Conservation (phyloP, 2,113 vertebrate genomes). For the Microcebus lehilahytsara region DNA sequence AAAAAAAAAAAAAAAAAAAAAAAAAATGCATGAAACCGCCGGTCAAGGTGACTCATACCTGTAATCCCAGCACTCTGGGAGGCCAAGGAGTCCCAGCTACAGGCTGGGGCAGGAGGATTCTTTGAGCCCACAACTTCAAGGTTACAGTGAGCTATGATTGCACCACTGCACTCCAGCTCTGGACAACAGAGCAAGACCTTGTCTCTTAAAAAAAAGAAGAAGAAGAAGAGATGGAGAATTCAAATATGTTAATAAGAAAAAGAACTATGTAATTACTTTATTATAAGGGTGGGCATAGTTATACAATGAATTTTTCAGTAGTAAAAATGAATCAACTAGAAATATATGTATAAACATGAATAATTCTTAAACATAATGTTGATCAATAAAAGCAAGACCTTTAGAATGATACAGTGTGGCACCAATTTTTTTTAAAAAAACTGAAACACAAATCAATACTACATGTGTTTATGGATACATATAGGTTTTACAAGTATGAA, state of each 20-base stretch:
- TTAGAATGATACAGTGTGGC: not conserved
- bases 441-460: not conserved
- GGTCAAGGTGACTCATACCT: too few species aligned
- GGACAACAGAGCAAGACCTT: not conserved
- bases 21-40: too few species aligned
- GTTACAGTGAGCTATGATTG: too few species aligned
- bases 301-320: not conserved
- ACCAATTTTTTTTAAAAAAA: not conserved
- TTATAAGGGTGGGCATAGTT: not conserved
- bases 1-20: too few species aligned
- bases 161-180: too few species aligned
- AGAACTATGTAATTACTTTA: not conserved
- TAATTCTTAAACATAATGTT: not conserved
- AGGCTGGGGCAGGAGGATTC: too few species aligned
- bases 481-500: not conserved
- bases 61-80: too few species aligned
- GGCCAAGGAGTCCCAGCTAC: too few species aligned
- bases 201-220: too few species aligned
- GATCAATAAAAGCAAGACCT: not conserved
- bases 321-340: not conserved
- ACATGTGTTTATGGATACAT: not conserved
- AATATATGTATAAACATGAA: not conserved
- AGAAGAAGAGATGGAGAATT: not conserved
- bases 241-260: not conserved
- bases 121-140: too few species aligned